phyloP scores from a whole-genome alignment of 2,888 invertebrate genomes.

The Phytoseiulus persimilis region DNA sequence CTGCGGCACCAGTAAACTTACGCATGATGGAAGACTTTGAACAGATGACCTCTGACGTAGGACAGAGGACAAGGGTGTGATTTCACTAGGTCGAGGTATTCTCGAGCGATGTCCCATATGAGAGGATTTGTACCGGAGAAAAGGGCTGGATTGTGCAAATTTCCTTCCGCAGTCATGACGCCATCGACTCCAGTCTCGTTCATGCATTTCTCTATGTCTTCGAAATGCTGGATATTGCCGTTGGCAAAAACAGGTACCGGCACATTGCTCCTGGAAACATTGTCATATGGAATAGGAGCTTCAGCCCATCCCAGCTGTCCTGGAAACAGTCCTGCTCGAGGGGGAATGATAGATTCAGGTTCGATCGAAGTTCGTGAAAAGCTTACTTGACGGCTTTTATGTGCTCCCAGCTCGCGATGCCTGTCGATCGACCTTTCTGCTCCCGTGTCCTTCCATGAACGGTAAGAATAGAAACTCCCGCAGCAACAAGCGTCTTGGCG shows the following conservation, averaged over 20 bases:
- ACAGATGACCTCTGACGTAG: slow-evolving; percentile 84
- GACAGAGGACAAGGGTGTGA: slow-evolving; percentile 78
- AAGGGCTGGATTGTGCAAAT: slow-evolving; percentile 90
- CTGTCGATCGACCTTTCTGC: slow-evolving; percentile 90
- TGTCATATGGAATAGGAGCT: too few relatives aligned
- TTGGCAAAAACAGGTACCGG: slow-evolving; percentile 91
- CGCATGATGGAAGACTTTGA: slow-evolving; percentile 92
- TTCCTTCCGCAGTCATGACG: slow-evolving; percentile 68
- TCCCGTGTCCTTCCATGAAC: slow-evolving; percentile 92
- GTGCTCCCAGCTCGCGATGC: slow-evolving; percentile 85
- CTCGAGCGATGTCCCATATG: slow-evolving; percentile 76
- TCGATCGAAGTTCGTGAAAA: neutral
- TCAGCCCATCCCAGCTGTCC: too few relatives aligned
- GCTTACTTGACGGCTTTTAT: slow-evolving; percentile 76
- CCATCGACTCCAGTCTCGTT: slow-evolving; percentile 67
- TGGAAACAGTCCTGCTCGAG: too few relatives aligned
- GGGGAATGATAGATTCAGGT: slow-evolving; percentile 22
- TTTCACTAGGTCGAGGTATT: slow-evolving; percentile 74
- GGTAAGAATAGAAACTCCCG: slow-evolving; percentile 74
- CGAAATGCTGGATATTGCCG: slow-evolving; percentile 86
- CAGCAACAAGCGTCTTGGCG: slow-evolving; percentile 85
- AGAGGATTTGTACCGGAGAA: slow-evolving; percentile 64
- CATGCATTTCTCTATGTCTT: slow-evolving; percentile 76
- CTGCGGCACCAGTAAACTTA: too few relatives aligned
- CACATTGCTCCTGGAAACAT: slow-evolving; percentile 64